Evolutionary conservation across 2,113 vertebrate species (phyloP), one percentile per base, ranked within the genome.

Genomic region (Setophaga coronata): DNA sequence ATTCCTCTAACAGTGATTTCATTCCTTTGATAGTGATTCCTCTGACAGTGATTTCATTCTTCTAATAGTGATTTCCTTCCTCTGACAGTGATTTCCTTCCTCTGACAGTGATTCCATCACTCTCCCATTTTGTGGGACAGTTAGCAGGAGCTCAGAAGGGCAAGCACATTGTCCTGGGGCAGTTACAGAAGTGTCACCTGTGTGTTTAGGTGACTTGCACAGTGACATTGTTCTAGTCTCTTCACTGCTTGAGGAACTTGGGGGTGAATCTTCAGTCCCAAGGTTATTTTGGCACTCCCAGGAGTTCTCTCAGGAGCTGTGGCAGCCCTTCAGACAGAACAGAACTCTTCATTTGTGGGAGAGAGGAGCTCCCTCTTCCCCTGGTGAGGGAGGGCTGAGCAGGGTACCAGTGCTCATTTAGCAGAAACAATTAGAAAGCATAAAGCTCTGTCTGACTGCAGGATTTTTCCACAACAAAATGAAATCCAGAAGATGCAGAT

Each of bases 401-500:
- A 74, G 57, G 34, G 50, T 12, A 29, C 45, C 58, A 29, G 51
- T 2, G 9, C 40, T 93, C 26, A 4, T 45, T 70, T 67, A 82
- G 58, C 91, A 87, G 18, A 12, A 65, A 29, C 78, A 34, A 4
- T 82, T 29, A 79, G 72, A 33, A 84, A 45, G 12, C 53, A 43
- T 13, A 25, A 58, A 91, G 62, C 88, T 90, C 17, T 54, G 1
- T 58, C 33, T 61, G 62, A 53, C 18, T n/a, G 87, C 71, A 82
- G 90, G 31, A 10, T 89, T 95, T 96, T 93, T 90, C 87, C 82
- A 56, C 42, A 43, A 31, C 82, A 31, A 82, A 91, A 86, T 51
- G 48, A 94, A 91, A 80, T 87, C 65, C 87, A 86, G 83, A 61
- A 85, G 72, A 69, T 90, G 51, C 88, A 96, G 92, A 89, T 78